phyloP scores from a whole-genome alignment of 2,888 invertebrate genomes.

The Tetragnatha montana region DNA sequence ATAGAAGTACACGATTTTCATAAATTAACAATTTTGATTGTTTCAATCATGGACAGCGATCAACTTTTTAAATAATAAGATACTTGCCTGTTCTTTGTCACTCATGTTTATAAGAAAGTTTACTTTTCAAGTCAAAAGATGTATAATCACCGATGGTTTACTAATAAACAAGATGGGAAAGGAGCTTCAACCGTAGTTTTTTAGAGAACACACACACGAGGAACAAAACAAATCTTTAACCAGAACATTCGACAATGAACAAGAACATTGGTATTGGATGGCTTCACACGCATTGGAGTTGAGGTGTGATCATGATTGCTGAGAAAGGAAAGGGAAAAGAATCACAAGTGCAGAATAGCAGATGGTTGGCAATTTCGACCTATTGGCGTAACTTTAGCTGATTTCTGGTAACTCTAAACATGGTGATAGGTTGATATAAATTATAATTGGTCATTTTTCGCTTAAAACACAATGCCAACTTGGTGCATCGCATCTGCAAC shows the following conservation, averaged over 20 bases:
- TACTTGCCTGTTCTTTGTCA: constrained; percentile 54
- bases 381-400: no score
- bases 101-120: constrained; percentile 35
- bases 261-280: background rate
- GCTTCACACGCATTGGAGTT: constrained; percentile 32
- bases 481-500: no score
- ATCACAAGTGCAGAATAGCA: no score
- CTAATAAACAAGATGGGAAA: background rate
- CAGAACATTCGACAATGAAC: constrained; percentile 57
- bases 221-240: constrained; percentile 37
- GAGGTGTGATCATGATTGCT: background rate
- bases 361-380: no score
- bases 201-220: constrained; percentile 20
- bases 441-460: no score
- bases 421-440: no score
- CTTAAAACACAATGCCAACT: no score
- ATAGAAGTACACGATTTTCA: background rate
- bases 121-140: background rate
- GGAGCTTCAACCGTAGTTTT: background rate
- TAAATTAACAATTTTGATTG: background rate
- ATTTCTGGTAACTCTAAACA: no score
- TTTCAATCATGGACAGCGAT: background rate
- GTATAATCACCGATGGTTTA: background rate
- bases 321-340: no score
- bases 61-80: background rate